A percentile compares a stretch with the other conserved stretches of the same genome.
These are phyloP conservation scores for Caenorhabditis elegans DNA, from an alignment of 1,140 invertebrate species.

Conservation along the genomic window WBcel235 BX284602.5:8880001-8880500, in stretches of 20 bases:
- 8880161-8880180: conserved; percentile 77
- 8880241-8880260: conserved; percentile 80
- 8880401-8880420: not conserved
- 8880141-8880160: conserved; percentile 74
- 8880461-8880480: conserved; percentile 82
- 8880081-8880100: conserved; percentile 84
- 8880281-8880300: no score
- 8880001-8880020: conserved; percentile 79
- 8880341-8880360: conserved; percentile 82
- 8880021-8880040: conserved; percentile 75
- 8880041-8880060: conserved; percentile 96
- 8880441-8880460: conserved; percentile 88
- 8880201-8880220: conserved; percentile 84
- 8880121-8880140: conserved; percentile 79
- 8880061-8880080: conserved; percentile 87
- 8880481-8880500: conserved; percentile 73
- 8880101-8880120: conserved; percentile 94
- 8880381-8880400: conserved; percentile 75
- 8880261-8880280: conserved; percentile 51
- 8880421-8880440: conserved; percentile 72
- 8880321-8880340: conserved; percentile 86
- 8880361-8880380: conserved; percentile 84
- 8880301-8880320: no score
- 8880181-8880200: conserved; percentile 76
- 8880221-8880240: conserved; percentile 78